Percentiles rank a stretch among this genome's conserved stretches.
Conservation (phyloP, 1,140 invertebrate genomes). For the Bombus balteatus region DNA sequence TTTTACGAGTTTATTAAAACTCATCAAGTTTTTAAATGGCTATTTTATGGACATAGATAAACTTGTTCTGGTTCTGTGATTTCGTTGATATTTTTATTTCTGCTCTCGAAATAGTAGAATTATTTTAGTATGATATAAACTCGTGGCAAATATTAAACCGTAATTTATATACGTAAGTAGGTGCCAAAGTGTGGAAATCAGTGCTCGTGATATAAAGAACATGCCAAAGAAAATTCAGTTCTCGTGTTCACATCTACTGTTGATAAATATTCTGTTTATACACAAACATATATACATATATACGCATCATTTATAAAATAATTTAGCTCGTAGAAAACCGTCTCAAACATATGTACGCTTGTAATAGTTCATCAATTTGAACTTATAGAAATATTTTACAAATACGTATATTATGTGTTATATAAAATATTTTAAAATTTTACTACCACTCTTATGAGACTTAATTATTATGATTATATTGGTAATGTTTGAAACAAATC, state of each 20-base stretch:
- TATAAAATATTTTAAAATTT: too few relatives aligned
- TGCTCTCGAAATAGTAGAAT: background rate
- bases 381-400: too few relatives aligned
- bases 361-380: too few relatives aligned
- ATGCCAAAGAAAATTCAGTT: slow-evolving; percentile 23
- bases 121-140: background rate
- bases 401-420: too few relatives aligned
- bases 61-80: background rate
- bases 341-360: too few relatives aligned
- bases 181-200: slow-evolving; percentile 16
- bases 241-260: background rate
- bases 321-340: too few relatives aligned
- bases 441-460: too few relatives aligned
- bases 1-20: background rate
- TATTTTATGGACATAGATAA: background rate
- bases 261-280: slow-evolving; percentile 3
- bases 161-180: background rate
- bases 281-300: background rate
- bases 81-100: background rate
- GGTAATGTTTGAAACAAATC: too few relatives aligned
- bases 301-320: background rate
- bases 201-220: background rate
- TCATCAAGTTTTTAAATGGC: background rate
- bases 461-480: too few relatives aligned
- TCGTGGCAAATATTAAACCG: background rate